These are phyloP conservation scores for Patella pellucida DNA, from an alignment of 2,888 invertebrate genomes.

Conservation along the genomic window DNA sequence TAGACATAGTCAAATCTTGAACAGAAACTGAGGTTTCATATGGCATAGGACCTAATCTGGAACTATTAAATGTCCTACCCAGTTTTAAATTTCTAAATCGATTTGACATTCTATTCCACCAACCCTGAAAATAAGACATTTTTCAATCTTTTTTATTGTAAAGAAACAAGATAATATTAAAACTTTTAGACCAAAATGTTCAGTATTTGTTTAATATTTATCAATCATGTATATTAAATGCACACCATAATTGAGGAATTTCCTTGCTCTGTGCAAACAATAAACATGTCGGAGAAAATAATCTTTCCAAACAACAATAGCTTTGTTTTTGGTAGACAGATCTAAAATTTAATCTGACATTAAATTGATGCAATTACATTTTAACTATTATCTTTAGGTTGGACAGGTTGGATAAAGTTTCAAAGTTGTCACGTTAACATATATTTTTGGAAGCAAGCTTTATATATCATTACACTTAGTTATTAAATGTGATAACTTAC, in stretches of 20 bases:
- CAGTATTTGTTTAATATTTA: constrained; percentile 55
- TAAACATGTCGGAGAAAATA: too few species aligned
- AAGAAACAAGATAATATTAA: background rate
- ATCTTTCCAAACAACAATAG: too few species aligned
- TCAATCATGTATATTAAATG: constrained; percentile 48
- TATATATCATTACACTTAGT: too few species aligned
- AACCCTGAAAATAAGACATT: constrained; percentile 51
- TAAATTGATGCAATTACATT: too few species aligned
- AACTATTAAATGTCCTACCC: constrained; percentile 61
- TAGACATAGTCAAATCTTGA: constrained; percentile 48
- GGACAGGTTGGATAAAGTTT: too few species aligned
- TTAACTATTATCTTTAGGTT: too few species aligned
- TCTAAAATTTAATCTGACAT: too few species aligned
- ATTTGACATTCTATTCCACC: constrained; percentile 69
- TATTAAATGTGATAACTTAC: too few species aligned
- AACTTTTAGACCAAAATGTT: background rate
- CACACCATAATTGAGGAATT: background rate
- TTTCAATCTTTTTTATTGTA: background rate
- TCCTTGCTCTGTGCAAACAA: too few species aligned
- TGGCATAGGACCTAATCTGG: constrained; percentile 55
- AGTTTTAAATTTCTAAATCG: constrained; percentile 67
- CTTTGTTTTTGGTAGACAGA: too few species aligned
- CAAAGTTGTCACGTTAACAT: too few species aligned
- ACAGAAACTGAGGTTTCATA: constrained; percentile 41
- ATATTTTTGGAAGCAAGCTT: too few species aligned